Base-by-base conservation (phyloP, 92 coral and sea anemone species). In the Actinernus sp. region DNA sequence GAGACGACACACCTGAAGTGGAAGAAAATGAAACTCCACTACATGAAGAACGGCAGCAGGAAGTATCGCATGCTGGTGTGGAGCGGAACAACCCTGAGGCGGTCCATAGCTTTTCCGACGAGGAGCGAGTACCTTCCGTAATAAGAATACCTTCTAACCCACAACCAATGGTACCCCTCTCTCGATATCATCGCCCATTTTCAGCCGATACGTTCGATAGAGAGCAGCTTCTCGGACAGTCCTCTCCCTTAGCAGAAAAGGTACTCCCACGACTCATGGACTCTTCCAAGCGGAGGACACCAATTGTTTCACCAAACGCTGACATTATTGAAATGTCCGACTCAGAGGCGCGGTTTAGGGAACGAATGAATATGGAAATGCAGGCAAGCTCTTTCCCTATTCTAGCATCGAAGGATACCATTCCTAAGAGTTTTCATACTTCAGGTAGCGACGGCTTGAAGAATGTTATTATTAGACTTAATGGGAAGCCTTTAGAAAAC, bases 401-500 rank as follows among this genome's bases (percentile, higher is more conserved):
- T 34, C 21, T 45, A 17, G 62, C 76, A 26, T 85, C 91, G 11
- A 90, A 90, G 64, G 89, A 90, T 61, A 81, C 63, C 27, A 90
- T 90, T 55, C 97, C 97, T 1, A 68, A 77, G 33, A 24, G 60
- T 34, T 16, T 45, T 56, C 64, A 58, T 19, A 30, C 27, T 1
- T 13, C 43, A 9, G n/a, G 41, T 8, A 18, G 25, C 16, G 14
- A 10, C 3, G 58, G 45, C 36, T 58, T 86, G 22, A 74, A 69
- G 8, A 92, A 89, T 55, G 82, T 85, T 27, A 62, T 95, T 2
- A 83, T 95, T 17, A 45, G 92, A 30, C 81, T 95, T 26, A 95
- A 95, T 66, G 99, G 99, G n/a, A 76, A 76, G 49, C 95, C 97
- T 16, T 57, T 95, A 10, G 99, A 92, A 24, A 92, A 84, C 49